Evolutionary conservation across 2,888 invertebrate species (phyloP).

Genomic region (Erpobdella octoculata): DNA sequence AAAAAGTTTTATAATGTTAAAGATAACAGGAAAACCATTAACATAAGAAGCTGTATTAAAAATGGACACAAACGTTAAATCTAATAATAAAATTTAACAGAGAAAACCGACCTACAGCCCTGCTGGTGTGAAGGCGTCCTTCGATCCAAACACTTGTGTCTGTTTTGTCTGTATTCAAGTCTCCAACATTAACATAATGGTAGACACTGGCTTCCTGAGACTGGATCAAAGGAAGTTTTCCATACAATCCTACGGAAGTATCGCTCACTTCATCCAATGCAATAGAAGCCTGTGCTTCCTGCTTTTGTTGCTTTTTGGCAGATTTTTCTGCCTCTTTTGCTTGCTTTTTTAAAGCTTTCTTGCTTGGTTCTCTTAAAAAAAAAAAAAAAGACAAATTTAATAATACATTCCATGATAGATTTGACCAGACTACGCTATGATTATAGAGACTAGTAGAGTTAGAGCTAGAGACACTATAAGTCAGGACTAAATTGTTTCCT

Average conservation of each 20-base stretch:
- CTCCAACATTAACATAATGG: slow-evolving; percentile 1
- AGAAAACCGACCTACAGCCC: neutral
- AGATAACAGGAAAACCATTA: too few species aligned
- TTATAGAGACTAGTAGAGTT: too few species aligned
- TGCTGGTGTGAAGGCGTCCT: slow-evolving; percentile 1
- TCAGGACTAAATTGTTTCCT: too few species aligned
- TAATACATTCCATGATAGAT: too few species aligned
- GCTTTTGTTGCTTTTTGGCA: slow-evolving; percentile 29
- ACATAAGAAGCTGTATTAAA: too few species aligned
- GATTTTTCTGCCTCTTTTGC: slow-evolving; percentile 32
- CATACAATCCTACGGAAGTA: slow-evolving; percentile 24
- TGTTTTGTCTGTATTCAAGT: neutral
- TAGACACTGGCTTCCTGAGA: slow-evolving; percentile 7
- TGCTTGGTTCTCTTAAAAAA: too few species aligned
- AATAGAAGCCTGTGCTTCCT: slow-evolving; percentile 11
- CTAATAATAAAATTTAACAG: too few species aligned
- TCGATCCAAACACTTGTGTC: neutral
- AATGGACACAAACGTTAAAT: too few species aligned
- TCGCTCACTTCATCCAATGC: neutral
- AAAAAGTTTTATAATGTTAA: too few species aligned
- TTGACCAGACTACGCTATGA: too few species aligned
- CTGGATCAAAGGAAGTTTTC: slow-evolving; percentile 23
- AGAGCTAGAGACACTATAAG: too few species aligned
- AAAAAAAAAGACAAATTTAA: too few species aligned
- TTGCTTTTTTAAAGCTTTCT: slow-evolving; percentile 30